Conservation (phyloP, 2,797 vertebrate species). For the Enteromius afrohamiltoni region DNA sequence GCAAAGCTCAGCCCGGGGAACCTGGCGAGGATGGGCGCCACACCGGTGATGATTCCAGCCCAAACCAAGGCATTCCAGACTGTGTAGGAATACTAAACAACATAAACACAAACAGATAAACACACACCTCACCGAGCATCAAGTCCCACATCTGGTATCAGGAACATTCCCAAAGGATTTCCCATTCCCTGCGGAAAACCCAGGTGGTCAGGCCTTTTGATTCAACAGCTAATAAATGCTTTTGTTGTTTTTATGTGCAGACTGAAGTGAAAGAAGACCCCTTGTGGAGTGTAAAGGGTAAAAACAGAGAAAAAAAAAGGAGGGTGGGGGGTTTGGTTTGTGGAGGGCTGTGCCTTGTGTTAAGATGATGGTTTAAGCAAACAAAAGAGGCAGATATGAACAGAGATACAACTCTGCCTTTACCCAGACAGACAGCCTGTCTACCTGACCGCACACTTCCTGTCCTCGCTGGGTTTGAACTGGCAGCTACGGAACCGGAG, state of each 20-base stretch:
- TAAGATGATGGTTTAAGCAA: constrained; percentile 21
- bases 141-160: not conserved
- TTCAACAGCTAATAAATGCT: not conserved
- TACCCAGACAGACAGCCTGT: constrained; percentile 27
- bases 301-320: not conserved
- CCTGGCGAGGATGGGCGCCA: constrained; percentile 77
- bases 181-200: not conserved
- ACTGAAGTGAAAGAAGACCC: constrained; percentile 1
- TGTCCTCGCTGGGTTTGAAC: not conserved
- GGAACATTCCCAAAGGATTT: constrained; percentile 30
- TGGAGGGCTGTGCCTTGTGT: constrained; percentile 15
- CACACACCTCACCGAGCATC: constrained; percentile 3
- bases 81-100: constrained; percentile 68
- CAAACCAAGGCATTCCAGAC: constrained; percentile 86
- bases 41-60: constrained; percentile 78
- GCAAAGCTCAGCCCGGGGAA: constrained; percentile 71
- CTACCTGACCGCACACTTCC: constrained; percentile 20
- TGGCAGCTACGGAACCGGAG: constrained; percentile 15
- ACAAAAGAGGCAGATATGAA: constrained; percentile 24
- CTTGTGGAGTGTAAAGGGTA: constrained; percentile 21
- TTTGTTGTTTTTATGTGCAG: constrained; percentile 29
- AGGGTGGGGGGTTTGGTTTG: not conserved
- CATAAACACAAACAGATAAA: constrained; percentile 17
- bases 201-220: not conserved
- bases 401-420: constrained; percentile 19